Evolutionary conservation across 2,113 vertebrate species (phyloP).

Genomic region (Tauraco erythrolophus): DNA sequence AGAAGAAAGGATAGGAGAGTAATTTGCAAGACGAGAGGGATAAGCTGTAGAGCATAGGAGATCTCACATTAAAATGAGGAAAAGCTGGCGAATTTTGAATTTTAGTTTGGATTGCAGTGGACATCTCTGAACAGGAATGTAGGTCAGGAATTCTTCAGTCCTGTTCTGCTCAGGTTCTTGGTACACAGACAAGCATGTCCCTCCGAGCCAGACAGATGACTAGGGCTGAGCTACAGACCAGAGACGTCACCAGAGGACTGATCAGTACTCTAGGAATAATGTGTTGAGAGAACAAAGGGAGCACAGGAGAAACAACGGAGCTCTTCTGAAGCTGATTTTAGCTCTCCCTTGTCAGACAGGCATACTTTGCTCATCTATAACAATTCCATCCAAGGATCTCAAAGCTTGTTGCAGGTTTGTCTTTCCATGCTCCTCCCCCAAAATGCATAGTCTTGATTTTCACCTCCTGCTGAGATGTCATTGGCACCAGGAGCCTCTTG

Average conservation of each 20-base stretch:
- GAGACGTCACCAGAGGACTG: neutral
- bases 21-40: neutral
- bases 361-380: neutral
- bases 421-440: neutral
- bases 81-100: neutral
- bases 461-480: neutral
- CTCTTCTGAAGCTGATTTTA: neutral
- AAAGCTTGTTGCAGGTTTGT: neutral
- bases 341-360: neutral
- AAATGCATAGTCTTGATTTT: neutral
- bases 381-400: neutral
- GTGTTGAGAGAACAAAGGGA: neutral
- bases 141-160: neutral
- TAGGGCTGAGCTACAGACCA: neutral
- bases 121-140: neutral
- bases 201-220: neutral
- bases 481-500: neutral
- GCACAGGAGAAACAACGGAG: neutral
- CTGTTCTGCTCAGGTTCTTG: neutral
- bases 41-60: neutral
- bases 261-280: neutral
- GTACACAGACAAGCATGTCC: neutral
- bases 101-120: neutral
- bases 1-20: neutral
- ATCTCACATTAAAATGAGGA: neutral